Base-by-base conservation (phyloP, 1,140 invertebrate species). In the Macrostomum lignano region DNA sequence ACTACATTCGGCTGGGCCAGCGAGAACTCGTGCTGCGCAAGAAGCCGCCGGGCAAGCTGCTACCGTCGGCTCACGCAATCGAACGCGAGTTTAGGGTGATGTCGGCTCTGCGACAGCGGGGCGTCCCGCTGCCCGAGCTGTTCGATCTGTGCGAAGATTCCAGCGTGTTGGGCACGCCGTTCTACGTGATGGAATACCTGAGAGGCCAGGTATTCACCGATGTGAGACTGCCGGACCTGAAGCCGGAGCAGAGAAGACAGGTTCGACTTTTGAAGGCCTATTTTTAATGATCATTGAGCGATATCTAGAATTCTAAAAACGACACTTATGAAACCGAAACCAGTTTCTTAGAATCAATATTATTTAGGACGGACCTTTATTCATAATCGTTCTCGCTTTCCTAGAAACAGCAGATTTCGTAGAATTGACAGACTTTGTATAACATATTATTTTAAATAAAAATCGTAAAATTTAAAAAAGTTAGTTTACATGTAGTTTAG, bases 41-140 rank as follows among this genome's bases (percentile, higher is more conserved):
- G 36, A 60, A 61, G 42, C 58, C 58, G 58, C 53, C 48, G 21
- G 60, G 60, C 5, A 55, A 53, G 36, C 45, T 62, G 24, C 39
- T 62, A n/a, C 58, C 59, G 13, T 59, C 57, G 31, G 60, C 60
- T 17, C 60, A 62, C 48, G 49, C 58, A 26, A 52, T 62, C 13
- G 60, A 62, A 20, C 42, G 60, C 42, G 60, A 62, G 38, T 62
- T 44, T 39, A 39, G 32, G 36, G 48, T 62, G 7, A 60, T 62
- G 51, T 49, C 53, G 23, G 59, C 59, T 17, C 31, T 52, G 23
- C 29, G 32, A 35, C 30, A 42, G 36, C 31, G 41, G 20, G 42
- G 45, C 25, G 47, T 60, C 4, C 57, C 57, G 21, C 44, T 55
- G 20, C 52, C 57, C 1, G 46, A 44, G 34, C 45, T 59, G 44